Evolutionary conservation across 2,888 invertebrate species (phyloP).

Genomic region (Cepaea hortensis): DNA sequence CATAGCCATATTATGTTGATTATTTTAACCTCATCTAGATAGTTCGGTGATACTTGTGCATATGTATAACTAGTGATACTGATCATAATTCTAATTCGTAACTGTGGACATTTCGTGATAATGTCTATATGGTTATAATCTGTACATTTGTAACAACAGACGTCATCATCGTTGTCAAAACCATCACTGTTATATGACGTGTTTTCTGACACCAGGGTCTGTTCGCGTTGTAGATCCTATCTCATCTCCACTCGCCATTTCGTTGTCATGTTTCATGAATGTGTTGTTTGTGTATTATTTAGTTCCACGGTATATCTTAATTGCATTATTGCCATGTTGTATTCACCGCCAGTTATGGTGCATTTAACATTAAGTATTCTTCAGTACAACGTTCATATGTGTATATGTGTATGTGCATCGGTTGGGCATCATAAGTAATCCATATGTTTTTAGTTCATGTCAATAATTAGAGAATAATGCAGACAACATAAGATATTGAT

Average conservation of each 20-base stretch:
- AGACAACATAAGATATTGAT: not conserved
- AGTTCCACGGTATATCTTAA: not conserved
- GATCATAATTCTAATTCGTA: not conserved
- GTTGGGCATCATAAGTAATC: not conserved
- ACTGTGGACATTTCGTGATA: not conserved
- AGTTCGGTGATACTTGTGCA: not conserved
- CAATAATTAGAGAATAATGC: slow-evolving; percentile 9
- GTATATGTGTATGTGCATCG: not conserved
- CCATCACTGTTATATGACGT: not conserved
- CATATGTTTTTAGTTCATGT: slow-evolving; percentile 2
- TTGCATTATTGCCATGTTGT: not conserved
- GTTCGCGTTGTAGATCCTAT: not conserved
- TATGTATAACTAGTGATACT: slow-evolving; percentile 15
- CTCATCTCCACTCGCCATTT: too few relatives aligned
- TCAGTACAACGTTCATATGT: slow-evolving; percentile 1
- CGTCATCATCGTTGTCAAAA: not conserved
- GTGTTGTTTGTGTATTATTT: not conserved
- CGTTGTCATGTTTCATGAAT: too few relatives aligned
- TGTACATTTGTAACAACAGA: too few relatives aligned
- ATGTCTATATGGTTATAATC: not conserved
- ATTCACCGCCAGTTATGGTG: not conserved
- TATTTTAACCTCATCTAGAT: not conserved
- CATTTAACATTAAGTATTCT: slow-evolving; percentile 8
- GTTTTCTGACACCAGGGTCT: not conserved
- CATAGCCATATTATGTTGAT: not conserved